phyloP scores from a whole-genome alignment of 2,888 invertebrate species.

The Nudaria mundana region DNA sequence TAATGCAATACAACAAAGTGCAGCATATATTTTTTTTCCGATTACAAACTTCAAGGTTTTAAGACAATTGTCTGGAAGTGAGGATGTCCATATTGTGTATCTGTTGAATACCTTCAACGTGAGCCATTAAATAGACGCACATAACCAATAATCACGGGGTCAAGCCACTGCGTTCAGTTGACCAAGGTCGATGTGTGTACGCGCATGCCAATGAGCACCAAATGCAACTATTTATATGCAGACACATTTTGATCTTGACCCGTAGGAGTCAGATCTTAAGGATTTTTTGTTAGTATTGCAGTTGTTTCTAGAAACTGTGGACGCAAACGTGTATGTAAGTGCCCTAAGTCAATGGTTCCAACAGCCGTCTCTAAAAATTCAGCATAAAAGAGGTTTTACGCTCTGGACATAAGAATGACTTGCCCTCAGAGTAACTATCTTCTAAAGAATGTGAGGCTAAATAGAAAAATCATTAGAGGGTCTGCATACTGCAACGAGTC shows the following conservation, averaged over 20 bases:
- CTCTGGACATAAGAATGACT: too few relatives aligned
- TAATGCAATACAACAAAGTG: not conserved
- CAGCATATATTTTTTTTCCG: not conserved
- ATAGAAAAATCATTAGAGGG: too few relatives aligned
- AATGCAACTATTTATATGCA: constrained; percentile 32
- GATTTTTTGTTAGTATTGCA: not conserved
- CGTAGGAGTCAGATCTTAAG: not conserved
- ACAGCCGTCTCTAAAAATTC: too few relatives aligned
- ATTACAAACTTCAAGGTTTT: not conserved
- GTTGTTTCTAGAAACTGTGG: not conserved
- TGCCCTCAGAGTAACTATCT: too few relatives aligned
- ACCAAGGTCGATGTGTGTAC: constrained; percentile 18
- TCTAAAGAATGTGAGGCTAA: too few relatives aligned
- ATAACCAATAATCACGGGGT: constrained; percentile 27
- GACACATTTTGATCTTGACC: constrained; percentile 4
- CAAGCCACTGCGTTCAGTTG: constrained; percentile 3
- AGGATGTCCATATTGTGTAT: constrained; percentile 4
- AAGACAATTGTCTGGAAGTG: not conserved
- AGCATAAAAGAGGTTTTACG: too few relatives aligned
- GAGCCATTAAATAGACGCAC: constrained; percentile 6
- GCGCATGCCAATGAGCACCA: constrained; percentile 22
- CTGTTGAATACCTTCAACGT: constrained; percentile 7
- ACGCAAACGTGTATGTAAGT: too few relatives aligned
- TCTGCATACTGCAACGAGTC: too few relatives aligned
- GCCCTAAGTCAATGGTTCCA: too few relatives aligned